A percentile compares a stretch with the other conserved stretches of the same genome.
These are phyloP conservation scores for Pedetes capensis DNA, from an alignment of 2,113 vertebrate genomes.

Conservation along the genomic window DNA sequence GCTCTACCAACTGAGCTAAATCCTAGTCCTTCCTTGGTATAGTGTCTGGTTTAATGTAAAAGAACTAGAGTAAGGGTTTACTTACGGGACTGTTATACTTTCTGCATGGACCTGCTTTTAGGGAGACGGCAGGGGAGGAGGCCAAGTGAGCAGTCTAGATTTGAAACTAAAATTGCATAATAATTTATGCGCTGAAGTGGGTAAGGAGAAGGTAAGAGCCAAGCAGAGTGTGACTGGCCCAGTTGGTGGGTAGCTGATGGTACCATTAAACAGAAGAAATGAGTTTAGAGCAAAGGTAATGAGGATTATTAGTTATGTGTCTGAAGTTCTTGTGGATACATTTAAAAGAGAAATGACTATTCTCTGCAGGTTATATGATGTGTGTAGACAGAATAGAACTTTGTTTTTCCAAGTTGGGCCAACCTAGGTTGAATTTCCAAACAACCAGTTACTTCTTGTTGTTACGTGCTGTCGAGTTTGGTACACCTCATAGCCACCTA, in stretches of 20 bases:
- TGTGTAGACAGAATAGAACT: background rate
- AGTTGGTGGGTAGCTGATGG: too few species aligned
- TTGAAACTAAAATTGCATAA: background rate
- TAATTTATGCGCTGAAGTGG: background rate
- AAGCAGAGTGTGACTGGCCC: background rate
- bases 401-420: too few species aligned
- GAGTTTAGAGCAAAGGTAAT: background rate
- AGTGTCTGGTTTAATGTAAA: too few species aligned
- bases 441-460: background rate
- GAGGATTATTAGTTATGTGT: background rate
- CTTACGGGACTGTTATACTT: fast-evolving
- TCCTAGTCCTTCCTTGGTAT: too few species aligned
- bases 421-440: background rate
- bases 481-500: too few species aligned
- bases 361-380: background rate
- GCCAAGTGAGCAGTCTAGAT: background rate
- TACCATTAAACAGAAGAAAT: fast-evolving
- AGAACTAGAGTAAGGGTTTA: too few species aligned
- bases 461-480: too few species aligned
- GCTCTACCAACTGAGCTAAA: too few species aligned
- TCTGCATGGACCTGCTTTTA: background rate
- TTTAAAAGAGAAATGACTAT: background rate
- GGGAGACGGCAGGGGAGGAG: background rate
- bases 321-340: background rate
- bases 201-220: too few species aligned